Base-by-base conservation (phyloP, 2,113 vertebrate genomes). In the Myrmecobius fasciatus region DNA sequence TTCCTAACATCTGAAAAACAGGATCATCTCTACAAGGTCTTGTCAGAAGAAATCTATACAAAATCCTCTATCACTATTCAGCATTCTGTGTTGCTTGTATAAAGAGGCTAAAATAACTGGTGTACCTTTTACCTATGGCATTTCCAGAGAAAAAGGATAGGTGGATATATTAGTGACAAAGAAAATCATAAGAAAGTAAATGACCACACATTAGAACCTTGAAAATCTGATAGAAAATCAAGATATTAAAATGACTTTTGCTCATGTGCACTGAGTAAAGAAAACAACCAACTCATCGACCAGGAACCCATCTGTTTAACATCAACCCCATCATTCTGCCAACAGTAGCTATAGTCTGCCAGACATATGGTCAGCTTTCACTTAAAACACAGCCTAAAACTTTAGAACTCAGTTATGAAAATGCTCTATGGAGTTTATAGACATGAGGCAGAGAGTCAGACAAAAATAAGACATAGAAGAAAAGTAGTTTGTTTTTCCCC, bases 251-350 rank as follows among this genome's bases (percentile, higher is more conserved):
- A 92, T 25, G 53, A 56, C 49, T 97, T 49, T 12, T 36, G 3
- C 60, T 60, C 95, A 3, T 52, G 8, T 47, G 51, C 43, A 67
- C 0, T 43, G 28, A 83, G 56, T 89, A 36, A 89, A 91, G n/a
- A n/a, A 83, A 83, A 83, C 67, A 94, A 24, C 75, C 91, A 94
- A 75, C 36, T n/a, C 46, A 2, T 88, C 46, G 56, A 93, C 83
- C 12, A 89, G 94, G 60, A 96, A 11, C 91, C 97, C 95, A 97
- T 92, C 96, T 98, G 94, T 46, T 96, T 12, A 25, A 88, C 48
- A 53, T 88, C 95, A 93, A 53, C 92, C 60, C 83, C 46, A 1
- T 91, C 53, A 53, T 96, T 92, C 96, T 94, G 83, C 92, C 96
- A 91, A 8, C 25, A 53, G 94, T 36, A 93, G 3, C 89, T 8